These are phyloP conservation scores for Zeugodacus cucurbitae DNA, from an alignment of 1,140 invertebrate species.

Conservation along the genomic window DNA sequence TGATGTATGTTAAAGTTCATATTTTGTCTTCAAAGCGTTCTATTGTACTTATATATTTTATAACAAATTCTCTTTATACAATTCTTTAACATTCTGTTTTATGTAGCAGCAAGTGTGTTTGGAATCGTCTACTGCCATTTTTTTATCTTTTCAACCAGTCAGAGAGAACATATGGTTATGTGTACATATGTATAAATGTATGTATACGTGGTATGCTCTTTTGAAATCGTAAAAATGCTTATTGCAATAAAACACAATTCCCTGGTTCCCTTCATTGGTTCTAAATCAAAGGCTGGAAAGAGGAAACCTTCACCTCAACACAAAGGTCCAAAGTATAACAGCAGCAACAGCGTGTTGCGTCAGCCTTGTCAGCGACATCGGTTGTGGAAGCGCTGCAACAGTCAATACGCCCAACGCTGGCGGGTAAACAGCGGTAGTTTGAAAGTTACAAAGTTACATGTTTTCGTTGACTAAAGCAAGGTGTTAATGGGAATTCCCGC, in stretches of 20 bases:
- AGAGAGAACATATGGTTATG: no score
- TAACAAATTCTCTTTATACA: neutral
- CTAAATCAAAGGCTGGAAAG: no score
- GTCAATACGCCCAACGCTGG: neutral
- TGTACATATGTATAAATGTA: neutral
- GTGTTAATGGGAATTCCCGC: constrained; percentile 1
- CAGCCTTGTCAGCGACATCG: neutral
- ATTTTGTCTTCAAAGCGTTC: no score
- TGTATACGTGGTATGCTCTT: neutral
- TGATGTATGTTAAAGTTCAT: no score
- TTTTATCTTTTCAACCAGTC: neutral
- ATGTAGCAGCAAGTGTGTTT: neutral
- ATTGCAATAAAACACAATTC: neutral
- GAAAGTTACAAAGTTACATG: constrained; percentile 12
- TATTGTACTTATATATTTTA: neutral
- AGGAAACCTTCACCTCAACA: neutral
- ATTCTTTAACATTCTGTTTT: neutral
- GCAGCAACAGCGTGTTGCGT: neutral
- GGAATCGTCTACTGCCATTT: neutral
- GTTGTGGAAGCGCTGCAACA: neutral
- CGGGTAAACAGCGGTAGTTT: neutral
- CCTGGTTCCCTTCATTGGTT: no score
- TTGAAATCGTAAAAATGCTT: neutral
- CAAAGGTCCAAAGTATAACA: neutral
- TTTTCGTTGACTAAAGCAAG: neutral